Conservation (phyloP, 2,797 vertebrate species). For the Remorina albescens region DNA sequence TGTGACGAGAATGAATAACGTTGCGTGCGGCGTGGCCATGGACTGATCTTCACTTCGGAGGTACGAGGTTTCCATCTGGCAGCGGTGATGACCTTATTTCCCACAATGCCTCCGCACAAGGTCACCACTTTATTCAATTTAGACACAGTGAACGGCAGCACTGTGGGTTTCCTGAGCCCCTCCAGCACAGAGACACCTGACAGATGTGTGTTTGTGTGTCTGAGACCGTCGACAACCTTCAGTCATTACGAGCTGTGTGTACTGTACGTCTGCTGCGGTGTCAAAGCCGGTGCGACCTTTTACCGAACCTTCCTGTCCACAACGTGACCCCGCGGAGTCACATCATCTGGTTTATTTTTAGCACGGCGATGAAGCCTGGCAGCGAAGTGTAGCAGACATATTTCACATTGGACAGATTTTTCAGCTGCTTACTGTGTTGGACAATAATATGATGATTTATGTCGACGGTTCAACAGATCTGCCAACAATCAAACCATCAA, state of each 20-base stretch:
- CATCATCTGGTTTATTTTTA: conserved; percentile 8
- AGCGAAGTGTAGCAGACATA: not conserved
- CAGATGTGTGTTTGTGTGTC: conserved; percentile 19
- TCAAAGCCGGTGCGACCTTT: not conserved
- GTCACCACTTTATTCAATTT: conserved; percentile 48
- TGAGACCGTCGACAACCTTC: not conserved
- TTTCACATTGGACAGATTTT: not conserved
- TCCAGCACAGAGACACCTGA: conserved; percentile 33
- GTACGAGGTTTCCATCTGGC: conserved; percentile 35
- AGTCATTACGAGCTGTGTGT: not conserved
- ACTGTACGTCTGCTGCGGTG: not conserved
- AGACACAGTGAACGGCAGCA: conserved; percentile 26
- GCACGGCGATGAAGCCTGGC: not conserved
- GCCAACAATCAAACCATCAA: too few relatives aligned
- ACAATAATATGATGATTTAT: not conserved
- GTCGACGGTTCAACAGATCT: not conserved
- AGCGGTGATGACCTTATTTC: conserved; percentile 28
- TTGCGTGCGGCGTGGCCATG: not conserved
- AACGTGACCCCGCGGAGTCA: conserved; percentile 9
- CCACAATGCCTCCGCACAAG: conserved; percentile 54
- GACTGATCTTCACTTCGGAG: conserved; percentile 16
- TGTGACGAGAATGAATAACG: conserved; percentile 1
- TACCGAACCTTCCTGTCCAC: conserved; percentile 8
- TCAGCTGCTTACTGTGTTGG: not conserved
- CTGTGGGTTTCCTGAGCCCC: conserved; percentile 31